phyloP scores from a whole-genome alignment of 2,888 invertebrate species.

The Microctonus brassicae region DNA sequence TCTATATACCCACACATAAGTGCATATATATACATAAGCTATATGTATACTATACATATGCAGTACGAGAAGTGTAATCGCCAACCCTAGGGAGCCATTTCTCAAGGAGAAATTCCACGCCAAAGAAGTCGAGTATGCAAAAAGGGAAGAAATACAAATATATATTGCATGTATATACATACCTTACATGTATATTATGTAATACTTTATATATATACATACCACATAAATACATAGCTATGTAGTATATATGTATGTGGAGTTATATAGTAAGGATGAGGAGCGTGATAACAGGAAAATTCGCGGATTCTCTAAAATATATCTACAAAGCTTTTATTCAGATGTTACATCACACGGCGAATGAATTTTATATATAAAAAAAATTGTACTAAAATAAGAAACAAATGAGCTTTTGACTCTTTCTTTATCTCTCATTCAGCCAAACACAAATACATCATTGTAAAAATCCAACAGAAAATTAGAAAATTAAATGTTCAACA shows the following conservation, averaged over 20 bases:
- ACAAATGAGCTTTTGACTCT: too few relatives aligned
- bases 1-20: background rate
- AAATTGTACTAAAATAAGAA: too few relatives aligned
- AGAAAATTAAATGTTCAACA: too few relatives aligned
- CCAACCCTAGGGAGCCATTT: slow-evolving; percentile 28
- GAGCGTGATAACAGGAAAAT: slow-evolving; percentile 13
- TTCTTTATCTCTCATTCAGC: too few relatives aligned
- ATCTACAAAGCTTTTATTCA: slow-evolving; percentile 7
- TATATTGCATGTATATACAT: too few relatives aligned
- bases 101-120: slow-evolving; percentile 28
- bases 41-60: background rate
- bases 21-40: background rate
- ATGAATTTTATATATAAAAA: slow-evolving; percentile 19
- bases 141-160: background rate
- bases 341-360: background rate
- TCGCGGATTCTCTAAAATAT: slow-evolving; percentile 25
- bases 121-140: slow-evolving; percentile 26
- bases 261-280: slow-evolving; percentile 1
- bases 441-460: too few relatives aligned
- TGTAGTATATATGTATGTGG: background rate
- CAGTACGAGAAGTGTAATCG: slow-evolving; percentile 18
- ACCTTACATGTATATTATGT: too few relatives aligned
- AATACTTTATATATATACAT: too few relatives aligned
- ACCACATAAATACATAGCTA: background rate
- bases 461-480: too few relatives aligned